Evolutionary conservation across 1,140 invertebrate genomes (phyloP).

Genomic region (Neelides sp.): DNA sequence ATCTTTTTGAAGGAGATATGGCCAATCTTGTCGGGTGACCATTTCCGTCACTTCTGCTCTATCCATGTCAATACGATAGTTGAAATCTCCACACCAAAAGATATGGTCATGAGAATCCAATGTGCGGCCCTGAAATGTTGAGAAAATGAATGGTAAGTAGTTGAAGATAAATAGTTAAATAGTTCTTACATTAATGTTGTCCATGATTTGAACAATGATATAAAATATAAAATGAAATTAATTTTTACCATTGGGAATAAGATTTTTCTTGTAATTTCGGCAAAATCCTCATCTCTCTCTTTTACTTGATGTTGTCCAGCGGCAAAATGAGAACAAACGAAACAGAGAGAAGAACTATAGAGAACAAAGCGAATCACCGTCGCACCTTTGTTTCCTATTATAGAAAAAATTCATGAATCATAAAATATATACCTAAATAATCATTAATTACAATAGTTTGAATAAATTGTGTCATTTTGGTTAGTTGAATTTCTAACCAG

Average conservation of each 20-base stretch:
- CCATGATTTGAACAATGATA: background rate
- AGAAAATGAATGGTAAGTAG: background rate
- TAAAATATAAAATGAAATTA: background rate
- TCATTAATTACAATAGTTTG: background rate
- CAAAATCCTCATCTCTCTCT: constrained; percentile 91
- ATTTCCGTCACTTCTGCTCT: constrained; percentile 86
- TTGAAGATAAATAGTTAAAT: constrained; percentile 1
- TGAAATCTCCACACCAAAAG: constrained; percentile 99
- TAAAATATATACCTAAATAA: background rate
- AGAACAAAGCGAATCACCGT: constrained; percentile 84
- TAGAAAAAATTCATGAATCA: constrained; percentile 5
- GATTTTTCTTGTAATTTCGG: constrained; percentile 85
- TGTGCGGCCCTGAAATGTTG: constrained; percentile 51
- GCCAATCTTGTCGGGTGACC: constrained; percentile 62
- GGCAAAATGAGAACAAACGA: constrained; percentile 97
- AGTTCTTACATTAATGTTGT: constrained; percentile 7
- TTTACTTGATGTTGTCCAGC: constrained; percentile 93
- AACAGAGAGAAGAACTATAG: constrained; percentile 85
- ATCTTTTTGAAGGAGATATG: constrained; percentile 68
- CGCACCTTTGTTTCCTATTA: constrained; percentile 80
- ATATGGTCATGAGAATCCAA: constrained; percentile 93
- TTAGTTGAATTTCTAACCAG: constrained; percentile 40
- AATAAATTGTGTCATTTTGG: background rate
- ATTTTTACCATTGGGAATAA: constrained; percentile 72
- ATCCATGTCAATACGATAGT: constrained; percentile 92